Conservation (phyloP, 1,140 invertebrate species). For the Hycleus phaleratus region DNA sequence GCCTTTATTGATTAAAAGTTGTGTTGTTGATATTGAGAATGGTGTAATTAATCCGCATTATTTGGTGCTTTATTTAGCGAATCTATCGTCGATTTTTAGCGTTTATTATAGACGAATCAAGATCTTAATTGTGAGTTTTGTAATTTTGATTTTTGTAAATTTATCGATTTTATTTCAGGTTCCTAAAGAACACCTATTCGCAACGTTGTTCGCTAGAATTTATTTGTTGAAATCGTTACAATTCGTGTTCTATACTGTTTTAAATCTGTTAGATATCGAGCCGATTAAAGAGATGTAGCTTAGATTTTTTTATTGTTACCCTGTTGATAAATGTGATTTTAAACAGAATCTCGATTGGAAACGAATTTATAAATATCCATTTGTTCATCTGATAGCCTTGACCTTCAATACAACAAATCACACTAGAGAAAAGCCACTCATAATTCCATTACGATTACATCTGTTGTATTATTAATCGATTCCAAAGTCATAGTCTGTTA, state of each 20-base stretch:
- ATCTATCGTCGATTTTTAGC: slow-evolving; percentile 57
- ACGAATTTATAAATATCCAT: too few relatives aligned
- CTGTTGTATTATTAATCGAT: too few relatives aligned
- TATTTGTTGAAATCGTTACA: slow-evolving; percentile 56
- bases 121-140: slow-evolving; percentile 53
- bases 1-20: slow-evolving; percentile 49
- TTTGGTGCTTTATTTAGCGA: slow-evolving; percentile 54
- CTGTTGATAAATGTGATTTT: neutral
- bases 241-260: slow-evolving; percentile 51
- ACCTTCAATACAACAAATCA: too few relatives aligned
- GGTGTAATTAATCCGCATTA: slow-evolving; percentile 49
- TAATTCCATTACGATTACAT: too few relatives aligned
- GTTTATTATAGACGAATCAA: slow-evolving; percentile 61
- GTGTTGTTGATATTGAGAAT: slow-evolving; percentile 43
- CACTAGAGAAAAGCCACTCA: too few relatives aligned
- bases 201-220: slow-evolving; percentile 55
- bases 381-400: too few relatives aligned
- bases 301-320: neutral
- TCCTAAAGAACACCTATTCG: slow-evolving; percentile 52
- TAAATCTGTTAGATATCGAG: slow-evolving; percentile 54
- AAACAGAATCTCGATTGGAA: too few relatives aligned
- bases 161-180: slow-evolving; percentile 45
- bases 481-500: too few relatives aligned
- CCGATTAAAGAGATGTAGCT: slow-evolving; percentile 55
- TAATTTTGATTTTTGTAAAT: slow-evolving; percentile 9